These are phyloP conservation scores for Monomorium pharaonis DNA, from an alignment of 1,140 invertebrate genomes.

Conservation along the genomic window DNA sequence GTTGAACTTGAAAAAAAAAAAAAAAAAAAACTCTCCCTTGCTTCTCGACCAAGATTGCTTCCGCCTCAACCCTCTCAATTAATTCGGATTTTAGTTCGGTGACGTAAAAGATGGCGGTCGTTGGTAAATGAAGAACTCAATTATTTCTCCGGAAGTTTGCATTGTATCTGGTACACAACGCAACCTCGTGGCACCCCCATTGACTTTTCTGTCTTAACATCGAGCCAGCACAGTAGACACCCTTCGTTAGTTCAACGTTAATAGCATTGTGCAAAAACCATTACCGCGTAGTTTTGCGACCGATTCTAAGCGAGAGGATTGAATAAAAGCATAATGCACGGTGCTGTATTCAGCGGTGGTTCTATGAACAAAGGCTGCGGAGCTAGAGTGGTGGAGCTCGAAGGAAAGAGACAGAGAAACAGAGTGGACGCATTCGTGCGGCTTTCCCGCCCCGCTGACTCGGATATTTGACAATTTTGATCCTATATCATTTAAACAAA, in stretches of 20 bases:
- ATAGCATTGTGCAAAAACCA: constrained; percentile 68
- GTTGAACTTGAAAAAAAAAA: background rate
- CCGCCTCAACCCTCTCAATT: constrained; percentile 51
- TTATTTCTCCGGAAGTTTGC: constrained; percentile 49
- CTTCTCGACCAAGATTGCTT: constrained; percentile 1
- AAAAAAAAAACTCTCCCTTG: background rate
- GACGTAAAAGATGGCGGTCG: constrained; percentile 61
- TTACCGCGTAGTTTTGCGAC: constrained; percentile 59
- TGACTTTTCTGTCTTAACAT: constrained; percentile 38
- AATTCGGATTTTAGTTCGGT: constrained; percentile 60
- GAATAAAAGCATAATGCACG: constrained; percentile 64
- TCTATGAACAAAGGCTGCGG: background rate
- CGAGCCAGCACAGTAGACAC: constrained; percentile 28
- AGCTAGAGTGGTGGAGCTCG: background rate
- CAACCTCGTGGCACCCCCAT: background rate
- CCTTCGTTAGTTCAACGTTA: constrained; percentile 66
- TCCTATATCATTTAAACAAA: constrained; percentile 43
- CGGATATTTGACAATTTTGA: constrained; percentile 46
- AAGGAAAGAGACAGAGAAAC: too few relatives aligned
- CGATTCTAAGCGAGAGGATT: constrained; percentile 21
- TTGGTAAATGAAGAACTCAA: constrained; percentile 65
- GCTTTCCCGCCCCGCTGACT: constrained; percentile 40
- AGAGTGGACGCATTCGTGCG: background rate
- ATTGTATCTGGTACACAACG: constrained; percentile 7
- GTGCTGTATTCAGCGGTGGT: constrained; percentile 18